Conservation (phyloP, 2,113 vertebrate species). For the Ascaphus truei region DNA sequence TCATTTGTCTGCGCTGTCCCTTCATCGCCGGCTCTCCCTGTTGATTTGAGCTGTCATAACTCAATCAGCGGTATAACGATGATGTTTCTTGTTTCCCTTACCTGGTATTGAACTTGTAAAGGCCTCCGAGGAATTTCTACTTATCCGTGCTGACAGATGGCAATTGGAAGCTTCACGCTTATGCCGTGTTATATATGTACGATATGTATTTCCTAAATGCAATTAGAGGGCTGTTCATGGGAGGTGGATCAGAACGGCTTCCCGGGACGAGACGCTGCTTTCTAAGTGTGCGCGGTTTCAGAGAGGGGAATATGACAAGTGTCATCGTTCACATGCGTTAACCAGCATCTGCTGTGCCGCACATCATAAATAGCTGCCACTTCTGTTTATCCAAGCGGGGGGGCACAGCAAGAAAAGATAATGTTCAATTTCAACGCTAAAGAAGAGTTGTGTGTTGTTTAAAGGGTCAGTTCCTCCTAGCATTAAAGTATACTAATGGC, state of each 20-base stretch:
- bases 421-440: no score
- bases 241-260: constrained; percentile 55
- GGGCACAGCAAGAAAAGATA: constrained; percentile 32
- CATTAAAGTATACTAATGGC: background rate
- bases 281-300: constrained; percentile 50
- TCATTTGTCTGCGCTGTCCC: constrained; percentile 93
- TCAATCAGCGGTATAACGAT: constrained; percentile 92
- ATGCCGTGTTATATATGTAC: constrained; percentile 77
- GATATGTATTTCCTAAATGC: constrained; percentile 66
- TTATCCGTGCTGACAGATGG: constrained; percentile 77
- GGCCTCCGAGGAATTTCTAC: constrained; percentile 73
- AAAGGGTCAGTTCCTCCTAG: background rate
- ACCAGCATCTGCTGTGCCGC: constrained; percentile 50
- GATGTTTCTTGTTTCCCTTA: constrained; percentile 57
- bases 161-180: constrained; percentile 74
- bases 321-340: constrained; percentile 52
- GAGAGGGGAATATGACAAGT: constrained; percentile 60
- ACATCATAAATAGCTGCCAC: constrained; percentile 58
- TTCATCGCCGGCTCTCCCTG: constrained; percentile 70
- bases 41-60: constrained; percentile 95
- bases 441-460: background rate
- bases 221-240: constrained; percentile 58
- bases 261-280: constrained; percentile 59
- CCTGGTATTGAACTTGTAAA: constrained; percentile 73
- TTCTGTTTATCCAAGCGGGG: constrained; percentile 49